A percentile compares a stretch with the other conserved stretches of the same genome.
phyloP scores from a whole-genome alignment of 2,113 vertebrate species.

The Cryptomyrus ogoouensis region DNA sequence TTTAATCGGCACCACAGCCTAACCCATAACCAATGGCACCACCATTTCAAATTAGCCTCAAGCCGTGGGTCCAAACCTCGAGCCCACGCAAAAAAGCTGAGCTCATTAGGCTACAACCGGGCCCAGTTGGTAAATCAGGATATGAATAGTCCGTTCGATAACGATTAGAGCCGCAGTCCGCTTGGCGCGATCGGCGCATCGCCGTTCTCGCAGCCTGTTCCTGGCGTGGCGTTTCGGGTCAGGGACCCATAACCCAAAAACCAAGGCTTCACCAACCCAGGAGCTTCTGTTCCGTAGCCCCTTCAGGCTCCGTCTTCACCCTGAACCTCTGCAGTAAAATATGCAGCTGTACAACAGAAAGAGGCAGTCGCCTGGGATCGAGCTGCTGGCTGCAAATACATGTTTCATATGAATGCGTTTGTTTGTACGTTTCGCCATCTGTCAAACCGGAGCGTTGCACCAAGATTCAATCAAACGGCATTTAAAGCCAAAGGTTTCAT shows the following conservation, averaged over 20 bases:
- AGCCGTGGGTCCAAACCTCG: background rate
- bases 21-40: background rate
- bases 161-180: background rate
- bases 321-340: background rate
- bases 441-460: background rate
- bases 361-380: background rate
- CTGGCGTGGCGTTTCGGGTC: background rate
- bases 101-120: background rate
- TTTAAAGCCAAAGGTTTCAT: background rate
- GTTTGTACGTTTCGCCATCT: constrained; percentile 2
- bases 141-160: background rate
- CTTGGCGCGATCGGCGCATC: background rate
- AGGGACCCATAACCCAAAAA: background rate
- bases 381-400: background rate
- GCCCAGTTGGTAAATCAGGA: background rate
- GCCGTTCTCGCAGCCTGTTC: background rate
- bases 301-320: background rate
- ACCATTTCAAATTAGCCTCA: background rate
- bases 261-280: background rate
- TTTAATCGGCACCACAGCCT: background rate
- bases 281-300: background rate
- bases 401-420: background rate
- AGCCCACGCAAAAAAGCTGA: background rate
- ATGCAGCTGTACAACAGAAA: background rate
- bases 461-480: background rate